These are phyloP conservation scores for Anser brachyrhynchus DNA, from an alignment of 2,113 vertebrate genomes.

Conservation along the genomic window DNA sequence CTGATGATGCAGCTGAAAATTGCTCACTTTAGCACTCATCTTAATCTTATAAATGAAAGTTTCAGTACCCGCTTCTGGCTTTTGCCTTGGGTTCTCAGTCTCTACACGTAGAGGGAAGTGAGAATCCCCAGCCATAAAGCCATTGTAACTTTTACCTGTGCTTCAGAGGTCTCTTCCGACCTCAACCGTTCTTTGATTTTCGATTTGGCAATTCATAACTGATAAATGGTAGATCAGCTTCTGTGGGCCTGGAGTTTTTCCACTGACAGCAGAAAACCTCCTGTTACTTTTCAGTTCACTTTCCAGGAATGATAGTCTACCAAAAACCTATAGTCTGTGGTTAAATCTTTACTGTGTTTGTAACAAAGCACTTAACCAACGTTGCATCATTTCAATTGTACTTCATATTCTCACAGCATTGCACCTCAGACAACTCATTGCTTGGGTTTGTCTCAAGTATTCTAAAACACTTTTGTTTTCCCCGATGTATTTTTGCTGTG, in stretches of 20 bases:
- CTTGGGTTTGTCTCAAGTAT: not conserved
- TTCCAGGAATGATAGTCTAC: not conserved
- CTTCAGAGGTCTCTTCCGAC: not conserved
- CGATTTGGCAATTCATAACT: not conserved
- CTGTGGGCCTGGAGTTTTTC: not conserved
- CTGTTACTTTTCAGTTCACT: not conserved
- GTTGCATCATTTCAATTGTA: not conserved
- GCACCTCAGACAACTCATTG: not conserved
- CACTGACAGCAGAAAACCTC: not conserved
- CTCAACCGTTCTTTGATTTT: not conserved
- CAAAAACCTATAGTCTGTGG: not conserved
- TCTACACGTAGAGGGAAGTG: not conserved
- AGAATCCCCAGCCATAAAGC: not conserved
- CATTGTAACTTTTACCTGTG: not conserved
- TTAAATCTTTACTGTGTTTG: not conserved
- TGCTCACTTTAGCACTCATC: not conserved
- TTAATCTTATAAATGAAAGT: not conserved
- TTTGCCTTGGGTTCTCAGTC: not conserved
- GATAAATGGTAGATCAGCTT: not conserved
- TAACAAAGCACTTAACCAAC: not conserved
- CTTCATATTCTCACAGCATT: not conserved
- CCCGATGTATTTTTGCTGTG: not conserved
- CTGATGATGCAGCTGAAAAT: conserved; percentile 38
- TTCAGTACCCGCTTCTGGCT: not conserved
- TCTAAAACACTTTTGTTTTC: not conserved